Base-by-base conservation (phyloP, 2,113 vertebrate genomes). In the Phoxinus phoxinus region DNA sequence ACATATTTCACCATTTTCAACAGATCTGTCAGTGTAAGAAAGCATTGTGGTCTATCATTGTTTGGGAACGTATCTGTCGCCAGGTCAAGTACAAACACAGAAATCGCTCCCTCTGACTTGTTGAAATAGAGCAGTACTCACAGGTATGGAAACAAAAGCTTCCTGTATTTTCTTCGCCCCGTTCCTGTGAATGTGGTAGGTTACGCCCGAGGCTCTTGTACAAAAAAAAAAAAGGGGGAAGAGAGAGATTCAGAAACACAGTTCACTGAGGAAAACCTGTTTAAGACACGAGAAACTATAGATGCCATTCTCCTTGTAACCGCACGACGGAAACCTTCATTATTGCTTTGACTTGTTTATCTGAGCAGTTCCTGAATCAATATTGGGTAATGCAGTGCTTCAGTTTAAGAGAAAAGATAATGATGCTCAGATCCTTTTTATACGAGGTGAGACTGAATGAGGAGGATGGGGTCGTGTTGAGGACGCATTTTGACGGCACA, bases 61-160 rank as follows among this genome's bases (percentile, higher is more conserved):
- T 94, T 93, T 92, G 89, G 90, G 93, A 89, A 88, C 87, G 81
- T 88, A 89, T 94, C 94, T 93, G 90, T 93, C 92, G 85, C 37
- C 90, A 90, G 88, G 89, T 85, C 71, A 81, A 89, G 90, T 89
- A 92, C 90, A 91, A 93, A 94, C 93, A 93, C 89, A 89, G 89
- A 90, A 86, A 67, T 93, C 90, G 88, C 89, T 94, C 92, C 89
- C 32, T 79, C 63, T 27, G 90, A 89, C 90, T 91, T 84, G 87
- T 91, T 91, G 88, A 91, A 87, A 91, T 88, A 84, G 86, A 80
- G 69, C 46, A 46, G 86, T 59, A 83, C 89, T 92, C 88, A 85
- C 75, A 87, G 56, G 76, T 83, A 89, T 72, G 90, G 90, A 90
- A 90, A 87, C 19, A 41, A 89, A 87, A 87, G 87, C 90, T 90